Conservation (phyloP, 2,113 vertebrate species). For the Naja naja region DNA sequence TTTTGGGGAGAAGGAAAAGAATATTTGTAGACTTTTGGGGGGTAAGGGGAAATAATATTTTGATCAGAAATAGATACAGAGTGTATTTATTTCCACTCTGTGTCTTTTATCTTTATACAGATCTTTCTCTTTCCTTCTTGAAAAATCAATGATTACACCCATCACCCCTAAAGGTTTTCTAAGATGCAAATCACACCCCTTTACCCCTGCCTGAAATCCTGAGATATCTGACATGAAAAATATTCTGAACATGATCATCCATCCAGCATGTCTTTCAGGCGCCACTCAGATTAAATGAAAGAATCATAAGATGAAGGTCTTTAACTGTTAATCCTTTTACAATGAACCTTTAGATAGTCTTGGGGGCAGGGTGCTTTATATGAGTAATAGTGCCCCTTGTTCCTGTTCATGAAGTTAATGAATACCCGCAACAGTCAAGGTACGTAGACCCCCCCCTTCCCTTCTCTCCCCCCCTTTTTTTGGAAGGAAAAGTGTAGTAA, state of each 20-base stretch:
- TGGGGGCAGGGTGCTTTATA: conserved; percentile 81
- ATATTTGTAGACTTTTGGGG: no score
- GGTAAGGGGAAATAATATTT: not conserved
- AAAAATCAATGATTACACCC: conserved; percentile 67
- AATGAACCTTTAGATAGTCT: conserved; percentile 89
- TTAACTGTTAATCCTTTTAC: conserved; percentile 95
- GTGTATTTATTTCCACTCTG: not conserved
- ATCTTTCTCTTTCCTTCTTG: conserved; percentile 54
- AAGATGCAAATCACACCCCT: conserved; percentile 81
- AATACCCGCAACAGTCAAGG: conserved; percentile 71
- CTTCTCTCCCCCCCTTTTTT: conserved; percentile 47
- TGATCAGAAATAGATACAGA: not conserved
- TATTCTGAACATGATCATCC: conserved; percentile 89
- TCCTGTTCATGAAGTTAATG: conserved; percentile 79
- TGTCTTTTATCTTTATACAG: not conserved
- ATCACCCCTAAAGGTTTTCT: conserved; percentile 73
- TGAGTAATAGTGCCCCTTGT: conserved; percentile 78
- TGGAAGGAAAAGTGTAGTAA: conserved; percentile 56
- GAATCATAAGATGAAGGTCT: conserved; percentile 91
- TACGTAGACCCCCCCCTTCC: not conserved
- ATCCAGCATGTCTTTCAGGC: conserved; percentile 89
- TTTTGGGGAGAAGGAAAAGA: not conserved
- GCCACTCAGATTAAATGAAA: conserved; percentile 93
- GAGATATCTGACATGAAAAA: conserved; percentile 84
- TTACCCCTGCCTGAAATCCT: conserved; percentile 81